Percentiles rank a stretch among this genome's conserved stretches.
These are phyloP conservation scores for Gallinago undulata DNA, from an alignment of 2,113 vertebrate species.

Conservation along the genomic window DNA sequence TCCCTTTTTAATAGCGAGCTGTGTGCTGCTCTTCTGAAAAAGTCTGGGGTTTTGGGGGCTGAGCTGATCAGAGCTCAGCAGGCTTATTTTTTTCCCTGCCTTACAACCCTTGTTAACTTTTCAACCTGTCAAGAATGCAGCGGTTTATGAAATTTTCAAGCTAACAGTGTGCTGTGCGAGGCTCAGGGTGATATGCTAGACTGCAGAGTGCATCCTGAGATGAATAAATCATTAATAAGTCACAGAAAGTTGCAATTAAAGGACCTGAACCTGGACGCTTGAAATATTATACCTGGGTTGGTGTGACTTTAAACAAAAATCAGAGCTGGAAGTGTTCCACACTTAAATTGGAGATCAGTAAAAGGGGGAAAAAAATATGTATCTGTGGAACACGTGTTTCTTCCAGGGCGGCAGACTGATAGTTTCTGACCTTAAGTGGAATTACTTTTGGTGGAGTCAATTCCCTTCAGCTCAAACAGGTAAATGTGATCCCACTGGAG, in stretches of 20 bases:
- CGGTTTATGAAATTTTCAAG: constrained; percentile 68
- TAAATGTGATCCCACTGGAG: background rate
- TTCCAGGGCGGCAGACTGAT: background rate
- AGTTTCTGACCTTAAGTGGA: background rate
- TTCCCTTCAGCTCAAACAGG: background rate
- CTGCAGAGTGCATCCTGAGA: constrained; percentile 56
- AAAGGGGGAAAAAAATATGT: background rate
- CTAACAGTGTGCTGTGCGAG: constrained; percentile 27
- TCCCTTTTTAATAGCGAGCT: constrained; percentile 5
- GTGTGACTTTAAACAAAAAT: background rate
- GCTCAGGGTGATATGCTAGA: constrained; percentile 1
- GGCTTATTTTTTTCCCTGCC: background rate
- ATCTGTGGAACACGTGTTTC: background rate
- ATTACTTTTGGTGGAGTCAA: background rate
- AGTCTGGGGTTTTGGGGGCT: background rate
- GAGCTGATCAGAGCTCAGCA: constrained; percentile 32
- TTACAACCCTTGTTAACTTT: constrained; percentile 57
- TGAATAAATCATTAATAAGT: constrained; percentile 66
- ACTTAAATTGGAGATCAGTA: background rate
- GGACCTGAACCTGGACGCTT: background rate
- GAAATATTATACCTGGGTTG: background rate
- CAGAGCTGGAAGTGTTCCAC: background rate
- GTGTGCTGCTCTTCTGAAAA: constrained; percentile 11
- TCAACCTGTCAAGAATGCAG: constrained; percentile 52
- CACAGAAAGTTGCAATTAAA: constrained; percentile 52